A percentile compares a stretch with the other conserved stretches of the same genome.
phyloP scores from a whole-genome alignment of 2,888 invertebrate genomes.

The Automeris io region DNA sequence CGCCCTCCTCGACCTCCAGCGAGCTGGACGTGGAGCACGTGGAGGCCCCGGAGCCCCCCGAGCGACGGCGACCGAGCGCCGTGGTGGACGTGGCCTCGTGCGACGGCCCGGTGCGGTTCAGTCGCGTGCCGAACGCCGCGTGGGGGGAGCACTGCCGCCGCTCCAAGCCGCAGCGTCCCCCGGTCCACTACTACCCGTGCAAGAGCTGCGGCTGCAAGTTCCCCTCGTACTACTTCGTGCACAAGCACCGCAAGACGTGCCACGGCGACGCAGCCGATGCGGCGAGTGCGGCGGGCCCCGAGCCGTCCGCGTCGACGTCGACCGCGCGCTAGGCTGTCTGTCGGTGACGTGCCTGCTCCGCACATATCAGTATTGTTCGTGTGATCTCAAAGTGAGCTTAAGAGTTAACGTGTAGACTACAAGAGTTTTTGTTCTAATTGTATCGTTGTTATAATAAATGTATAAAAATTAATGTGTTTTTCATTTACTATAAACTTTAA shows the following conservation, averaged over 20 bases:
- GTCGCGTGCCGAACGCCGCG: constrained; percentile 89
- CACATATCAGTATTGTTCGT: constrained; percentile 42
- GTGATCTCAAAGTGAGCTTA: constrained; percentile 40
- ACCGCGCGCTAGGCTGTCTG: constrained; percentile 3
- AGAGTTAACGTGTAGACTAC: constrained; percentile 25
- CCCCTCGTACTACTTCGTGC: constrained; percentile 95
- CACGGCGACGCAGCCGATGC: constrained; percentile 80
- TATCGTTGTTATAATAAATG: constrained; percentile 23
- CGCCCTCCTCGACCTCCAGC: constrained; percentile 61
- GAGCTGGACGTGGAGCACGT: constrained; percentile 63
- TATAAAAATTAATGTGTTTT: constrained; percentile 18
- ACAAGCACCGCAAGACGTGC: constrained; percentile 92
- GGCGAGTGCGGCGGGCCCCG: constrained; percentile 24
- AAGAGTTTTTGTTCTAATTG: constrained; percentile 14
- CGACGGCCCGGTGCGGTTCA: constrained; percentile 91
- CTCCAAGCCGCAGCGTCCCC: constrained; percentile 84
- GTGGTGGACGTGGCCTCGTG: constrained; percentile 93
- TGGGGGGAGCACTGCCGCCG: constrained; percentile 93
- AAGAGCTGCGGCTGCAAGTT: constrained; percentile 95
- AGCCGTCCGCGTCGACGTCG: constrained; percentile 50
- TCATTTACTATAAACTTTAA: constrained; percentile 22
- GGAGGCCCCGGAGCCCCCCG: constrained; percentile 43
- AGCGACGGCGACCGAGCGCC: constrained; percentile 48
- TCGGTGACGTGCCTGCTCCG: constrained; percentile 12
- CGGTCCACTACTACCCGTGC: constrained; percentile 94